phyloP scores from a whole-genome alignment of 2,797 vertebrate genomes.

The Sebastes diaconus region DNA sequence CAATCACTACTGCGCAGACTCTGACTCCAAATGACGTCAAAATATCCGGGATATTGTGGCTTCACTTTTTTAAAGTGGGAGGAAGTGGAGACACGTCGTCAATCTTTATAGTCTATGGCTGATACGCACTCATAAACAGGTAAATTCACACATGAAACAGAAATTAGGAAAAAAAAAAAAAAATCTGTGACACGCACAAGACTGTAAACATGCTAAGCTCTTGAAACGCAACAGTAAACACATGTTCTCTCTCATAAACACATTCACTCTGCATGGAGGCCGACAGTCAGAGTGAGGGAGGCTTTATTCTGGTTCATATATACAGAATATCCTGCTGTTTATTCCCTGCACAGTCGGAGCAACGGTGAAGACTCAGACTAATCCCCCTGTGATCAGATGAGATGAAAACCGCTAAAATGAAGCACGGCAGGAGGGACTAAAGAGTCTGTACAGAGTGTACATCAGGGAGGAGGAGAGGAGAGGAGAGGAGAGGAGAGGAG shows the following conservation, averaged over 20 bases:
- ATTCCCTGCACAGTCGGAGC: constrained; percentile 35
- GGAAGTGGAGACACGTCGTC: too few relatives aligned
- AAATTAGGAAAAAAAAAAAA: neutral
- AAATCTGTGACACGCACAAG: neutral
- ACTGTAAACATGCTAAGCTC: neutral
- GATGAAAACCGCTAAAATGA: constrained; percentile 54
- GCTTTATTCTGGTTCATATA: constrained; percentile 22
- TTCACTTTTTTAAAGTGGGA: too few relatives aligned
- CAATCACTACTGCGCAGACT: too few relatives aligned
- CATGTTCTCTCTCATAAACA: neutral
- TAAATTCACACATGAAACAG: neutral
- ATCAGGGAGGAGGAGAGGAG: neutral
- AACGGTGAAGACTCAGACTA: constrained; percentile 34
- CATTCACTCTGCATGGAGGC: neutral
- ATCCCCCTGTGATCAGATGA: constrained; percentile 63
- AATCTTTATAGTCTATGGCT: too few relatives aligned
- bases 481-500: neutral
- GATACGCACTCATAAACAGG: neutral
- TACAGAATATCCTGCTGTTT: constrained; percentile 42
- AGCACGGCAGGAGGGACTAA: constrained; percentile 35
- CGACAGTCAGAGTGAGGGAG: neutral
- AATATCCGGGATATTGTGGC: too few relatives aligned
- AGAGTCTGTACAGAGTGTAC: constrained; percentile 9
- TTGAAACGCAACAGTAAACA: neutral
- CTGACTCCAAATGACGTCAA: too few relatives aligned